Evolutionary conservation across 1,140 invertebrate species (phyloP), one percentile per base, ranked within the genome.

Genomic region (Acyrthosiphon pisum): DNA sequence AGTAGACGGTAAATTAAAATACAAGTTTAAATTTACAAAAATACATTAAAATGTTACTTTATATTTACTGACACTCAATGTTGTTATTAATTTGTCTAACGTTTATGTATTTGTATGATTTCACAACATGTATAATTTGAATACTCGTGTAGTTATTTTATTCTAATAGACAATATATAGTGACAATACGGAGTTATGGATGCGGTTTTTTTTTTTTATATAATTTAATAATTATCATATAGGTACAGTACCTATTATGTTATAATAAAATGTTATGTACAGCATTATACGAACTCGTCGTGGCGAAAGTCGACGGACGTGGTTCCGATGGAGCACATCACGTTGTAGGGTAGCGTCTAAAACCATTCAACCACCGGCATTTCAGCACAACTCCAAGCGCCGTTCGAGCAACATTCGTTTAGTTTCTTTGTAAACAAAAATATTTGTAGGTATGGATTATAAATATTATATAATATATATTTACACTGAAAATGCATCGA

Each of bases 41-140:
- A 23, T 23, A 84, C 6, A 37, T 35, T 35, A 84, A 0, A 41
- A 26, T 84, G 41, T 41, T 44, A 41, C 23, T 76, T 76, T n/a
- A 76, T 18, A 76, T 18, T 26, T 30, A 84, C 83, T 41, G 23
- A 44, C 23, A 41, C 37, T 84, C 41, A 1, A 41, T 41, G 23
- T 44, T 14, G 83, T 84, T 20, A 41, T 84, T 84, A 84, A 84
- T 44, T 41, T 84, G 83, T 84, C 37, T 84, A 84, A 84, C 41
- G 23, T 41, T 14, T 26, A 7, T 84, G 37, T 84, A 84, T 41
- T 37, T 83, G 35, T 84, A 84, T 18, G 60, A 76, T 48, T 87
- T 48, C 18, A 87, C 26, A 46, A 46, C 30, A n/a, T 46, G 30
- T 8, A 76, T 76, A 87, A 87, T 87, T 87, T 48, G 44, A 46